These are phyloP conservation scores for Phaetusa simplex DNA, from an alignment of 2,113 vertebrate genomes.

Conservation along the genomic window DNA sequence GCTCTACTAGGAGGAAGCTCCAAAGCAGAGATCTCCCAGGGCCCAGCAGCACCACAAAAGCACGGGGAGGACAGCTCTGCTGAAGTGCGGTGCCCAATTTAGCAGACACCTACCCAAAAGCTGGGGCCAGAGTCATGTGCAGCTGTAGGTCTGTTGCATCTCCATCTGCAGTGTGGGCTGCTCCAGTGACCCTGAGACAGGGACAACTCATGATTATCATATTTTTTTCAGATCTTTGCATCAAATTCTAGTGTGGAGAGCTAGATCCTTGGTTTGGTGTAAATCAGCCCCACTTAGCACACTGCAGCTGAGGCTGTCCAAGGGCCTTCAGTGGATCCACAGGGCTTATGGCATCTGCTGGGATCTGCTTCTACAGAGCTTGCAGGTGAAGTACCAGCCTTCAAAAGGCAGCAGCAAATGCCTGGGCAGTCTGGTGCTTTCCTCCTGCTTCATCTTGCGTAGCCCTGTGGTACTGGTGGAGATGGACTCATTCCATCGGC, in stretches of 20 bases:
- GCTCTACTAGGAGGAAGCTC: not conserved
- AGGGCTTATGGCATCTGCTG: not conserved
- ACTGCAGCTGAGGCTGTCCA: not conserved
- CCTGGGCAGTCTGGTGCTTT: not conserved
- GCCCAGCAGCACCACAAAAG: not conserved
- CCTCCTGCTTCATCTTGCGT: not conserved
- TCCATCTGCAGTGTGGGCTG: not conserved
- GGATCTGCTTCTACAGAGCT: not conserved
- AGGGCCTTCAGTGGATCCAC: not conserved
- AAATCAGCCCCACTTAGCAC: not conserved
- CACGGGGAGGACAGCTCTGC: not conserved
- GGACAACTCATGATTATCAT: not conserved
- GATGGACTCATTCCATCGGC: not conserved
- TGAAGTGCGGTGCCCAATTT: not conserved
- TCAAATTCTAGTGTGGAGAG: not conserved
- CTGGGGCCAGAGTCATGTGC: not conserved
- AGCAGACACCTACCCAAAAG: not conserved
- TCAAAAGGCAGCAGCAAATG: not conserved
- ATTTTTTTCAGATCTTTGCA: not conserved
- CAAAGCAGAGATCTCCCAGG: not conserved
- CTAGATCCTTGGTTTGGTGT: not conserved
- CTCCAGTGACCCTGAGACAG: not conserved
- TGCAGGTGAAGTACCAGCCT: not conserved
- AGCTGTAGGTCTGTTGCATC: not conserved
- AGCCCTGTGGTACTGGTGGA: not conserved